Base-by-base conservation (phyloP, 2,797 vertebrate genomes). In the Etheostoma perlongum region DNA sequence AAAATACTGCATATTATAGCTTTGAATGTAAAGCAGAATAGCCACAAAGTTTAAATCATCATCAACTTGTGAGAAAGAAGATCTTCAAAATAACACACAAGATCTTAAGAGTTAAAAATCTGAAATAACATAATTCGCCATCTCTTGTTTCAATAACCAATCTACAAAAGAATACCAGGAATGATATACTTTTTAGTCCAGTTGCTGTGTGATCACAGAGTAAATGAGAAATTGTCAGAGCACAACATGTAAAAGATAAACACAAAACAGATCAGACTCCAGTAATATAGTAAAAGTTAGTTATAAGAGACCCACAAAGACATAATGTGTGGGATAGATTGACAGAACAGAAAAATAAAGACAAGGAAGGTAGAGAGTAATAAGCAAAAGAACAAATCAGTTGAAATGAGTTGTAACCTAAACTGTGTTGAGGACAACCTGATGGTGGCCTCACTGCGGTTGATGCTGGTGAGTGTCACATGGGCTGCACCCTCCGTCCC, bases 391-490 rank as follows among this genome's bases (percentile, higher is more conserved):
- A 72, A n/a, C 2, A 44, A 59, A 48, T 13, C 8, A 33, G 33
- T 73, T 58, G 23, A 67, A 40, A 14, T 72, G 8, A 71, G 44
- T 68, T 18, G 59, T 8, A 14, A 36, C 48, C 47, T 62, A 8
- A n/a, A 27, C 33, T 68, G 65, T 15, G 18, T 42, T 63, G 60
- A 44, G 21, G 60, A 53, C 33, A 33, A 74, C 75, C 67, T 73
- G 70, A 68, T 21, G 67, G 61, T 61, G 82, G 66, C 71, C 78
- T 83, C 21, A 16, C 49, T 73, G 79, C 8, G 78, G 76, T 67
- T 68, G 59, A 25, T 64, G 79, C 76, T 75, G 85, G 21, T 88
- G 90, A 90, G 68, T 36, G 79, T 93, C 90, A 93, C 90, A 91
- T 92, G 91, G 53, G 42, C 58, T 18, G 33, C 18, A 30, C 72